Evolutionary conservation across 2,797 vertebrate genomes (phyloP).

Genomic region (Anomalospiza imberbis): DNA sequence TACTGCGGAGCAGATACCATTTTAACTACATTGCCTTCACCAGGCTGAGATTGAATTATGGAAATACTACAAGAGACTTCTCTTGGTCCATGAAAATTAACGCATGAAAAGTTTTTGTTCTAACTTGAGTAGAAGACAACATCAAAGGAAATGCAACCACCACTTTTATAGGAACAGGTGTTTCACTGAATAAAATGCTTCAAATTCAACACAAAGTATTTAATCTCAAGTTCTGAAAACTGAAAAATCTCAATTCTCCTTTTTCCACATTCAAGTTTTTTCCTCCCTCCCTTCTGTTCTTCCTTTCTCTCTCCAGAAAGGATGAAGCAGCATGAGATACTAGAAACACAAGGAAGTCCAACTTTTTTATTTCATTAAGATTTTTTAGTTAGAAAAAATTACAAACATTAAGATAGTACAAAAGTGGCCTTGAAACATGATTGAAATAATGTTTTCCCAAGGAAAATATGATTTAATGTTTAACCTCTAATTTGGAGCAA

Average conservation of each 20-base stretch:
- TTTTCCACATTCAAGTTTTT: background rate
- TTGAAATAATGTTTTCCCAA: background rate
- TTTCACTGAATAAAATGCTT: background rate
- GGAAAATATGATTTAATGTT: background rate
- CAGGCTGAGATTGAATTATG: background rate
- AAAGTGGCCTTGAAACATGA: background rate
- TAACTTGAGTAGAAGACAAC: background rate
- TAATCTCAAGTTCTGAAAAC: background rate
- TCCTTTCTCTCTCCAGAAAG: background rate
- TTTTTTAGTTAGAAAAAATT: background rate
- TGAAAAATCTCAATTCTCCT: background rate
- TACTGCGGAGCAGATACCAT: background rate
- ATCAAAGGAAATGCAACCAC: background rate
- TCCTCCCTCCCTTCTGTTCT: background rate
- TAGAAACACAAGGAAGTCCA: background rate
- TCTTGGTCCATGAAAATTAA: background rate
- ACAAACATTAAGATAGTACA: background rate
- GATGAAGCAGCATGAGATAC: background rate
- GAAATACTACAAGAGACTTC: background rate
- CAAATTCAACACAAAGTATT: background rate
- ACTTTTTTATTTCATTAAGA: background rate
- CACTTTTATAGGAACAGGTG: background rate
- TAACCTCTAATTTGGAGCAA: background rate
- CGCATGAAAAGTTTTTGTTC: background rate
- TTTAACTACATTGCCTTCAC: background rate